Evolutionary conservation across 2,113 vertebrate species (phyloP).

Genomic region (Pitta sordida): DNA sequence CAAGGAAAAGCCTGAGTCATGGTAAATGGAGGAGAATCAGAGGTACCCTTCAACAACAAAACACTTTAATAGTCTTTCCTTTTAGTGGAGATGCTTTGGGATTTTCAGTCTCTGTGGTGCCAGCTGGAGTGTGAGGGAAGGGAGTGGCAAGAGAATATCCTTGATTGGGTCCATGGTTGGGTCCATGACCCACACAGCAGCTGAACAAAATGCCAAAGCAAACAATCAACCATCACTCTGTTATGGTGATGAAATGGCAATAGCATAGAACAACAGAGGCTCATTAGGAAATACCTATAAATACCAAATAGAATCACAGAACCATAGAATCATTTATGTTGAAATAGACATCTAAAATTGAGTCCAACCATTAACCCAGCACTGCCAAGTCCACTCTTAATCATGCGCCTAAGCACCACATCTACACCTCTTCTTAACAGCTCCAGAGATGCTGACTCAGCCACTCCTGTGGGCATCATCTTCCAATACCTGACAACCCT

Average conservation of each 20-base stretch:
- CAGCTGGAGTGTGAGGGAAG: neutral
- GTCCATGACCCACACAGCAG: accelerated
- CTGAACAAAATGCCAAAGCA: neutral
- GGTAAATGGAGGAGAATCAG: neutral
- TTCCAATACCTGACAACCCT: neutral
- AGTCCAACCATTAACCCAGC: neutral
- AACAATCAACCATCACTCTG: neutral
- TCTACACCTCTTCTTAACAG: neutral
- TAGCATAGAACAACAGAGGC: neutral
- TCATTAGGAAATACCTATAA: neutral
- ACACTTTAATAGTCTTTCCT: neutral
- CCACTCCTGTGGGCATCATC: neutral
- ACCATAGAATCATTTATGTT: neutral
- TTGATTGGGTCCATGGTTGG: neutral
- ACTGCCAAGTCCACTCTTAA: neutral
- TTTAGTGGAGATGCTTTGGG: neutral
- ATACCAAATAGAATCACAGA: neutral
- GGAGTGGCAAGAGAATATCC: neutral
- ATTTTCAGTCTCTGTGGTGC: neutral
- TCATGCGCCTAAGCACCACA: neutral
- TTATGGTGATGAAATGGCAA: neutral
- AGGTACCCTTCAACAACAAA: neutral
- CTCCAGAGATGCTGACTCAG: neutral
- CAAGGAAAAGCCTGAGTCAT: neutral
- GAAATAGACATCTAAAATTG: neutral